A percentile compares a stretch with the other conserved stretches of the same genome.
Evolutionary conservation across 2,113 vertebrate genomes (phyloP).

Genomic region (Daubentonia madagascariensis): DNA sequence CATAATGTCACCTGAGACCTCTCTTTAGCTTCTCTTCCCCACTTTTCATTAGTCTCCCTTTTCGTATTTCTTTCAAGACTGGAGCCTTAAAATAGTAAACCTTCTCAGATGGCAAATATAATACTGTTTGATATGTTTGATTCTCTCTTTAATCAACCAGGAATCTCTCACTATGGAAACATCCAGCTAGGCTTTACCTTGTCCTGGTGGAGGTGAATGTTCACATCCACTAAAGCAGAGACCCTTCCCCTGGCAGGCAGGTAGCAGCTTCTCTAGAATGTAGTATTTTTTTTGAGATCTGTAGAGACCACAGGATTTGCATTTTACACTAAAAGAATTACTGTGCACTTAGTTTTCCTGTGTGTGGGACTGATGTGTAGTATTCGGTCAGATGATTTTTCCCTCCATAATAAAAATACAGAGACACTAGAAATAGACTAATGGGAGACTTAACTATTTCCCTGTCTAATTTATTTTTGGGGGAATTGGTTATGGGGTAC

Average conservation of each 20-base stretch:
- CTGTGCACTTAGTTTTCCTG: background rate
- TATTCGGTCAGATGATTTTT: background rate
- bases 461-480: background rate
- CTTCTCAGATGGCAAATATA: background rate
- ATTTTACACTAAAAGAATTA: background rate
- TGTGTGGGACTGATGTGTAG: background rate
- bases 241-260: no score
- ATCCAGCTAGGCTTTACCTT: background rate
- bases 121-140: background rate
- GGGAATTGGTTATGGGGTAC: background rate
- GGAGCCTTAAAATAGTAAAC: background rate
- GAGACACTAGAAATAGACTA: background rate
- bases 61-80: background rate
- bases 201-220: background rate
- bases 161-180: background rate
- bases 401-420: background rate
- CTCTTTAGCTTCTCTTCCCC: background rate
- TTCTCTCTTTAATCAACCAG: background rate
- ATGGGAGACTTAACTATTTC: background rate
- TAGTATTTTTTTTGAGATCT: background rate
- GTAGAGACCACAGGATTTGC: background rate
- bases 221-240: background rate
- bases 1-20: background rate
- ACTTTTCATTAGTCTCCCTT: background rate
- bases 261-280: background rate